Percentiles rank a stretch among this genome's conserved stretches.
Evolutionary conservation across 2,113 vertebrate species (phyloP).

Genomic region (Hiodon tergisus): DNA sequence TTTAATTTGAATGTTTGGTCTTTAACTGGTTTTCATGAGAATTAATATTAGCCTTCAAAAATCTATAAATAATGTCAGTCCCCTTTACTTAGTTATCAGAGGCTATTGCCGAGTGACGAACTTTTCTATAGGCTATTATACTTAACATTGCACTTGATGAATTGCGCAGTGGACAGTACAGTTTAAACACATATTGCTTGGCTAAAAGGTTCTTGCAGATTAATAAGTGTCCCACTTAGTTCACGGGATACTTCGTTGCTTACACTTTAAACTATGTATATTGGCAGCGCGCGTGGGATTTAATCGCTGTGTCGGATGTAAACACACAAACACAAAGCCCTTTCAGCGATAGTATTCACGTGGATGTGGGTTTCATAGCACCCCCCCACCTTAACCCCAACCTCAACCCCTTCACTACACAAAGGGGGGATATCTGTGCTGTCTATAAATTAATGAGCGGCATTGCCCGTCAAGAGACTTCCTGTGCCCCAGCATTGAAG

Average conservation of each 20-base stretch:
- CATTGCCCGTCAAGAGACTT: not conserved
- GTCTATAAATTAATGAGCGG: conserved; percentile 6
- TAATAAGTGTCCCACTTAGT: not conserved
- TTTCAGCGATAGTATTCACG: conserved; percentile 8
- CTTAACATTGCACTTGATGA: conserved; percentile 1
- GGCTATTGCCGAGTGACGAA: too few species aligned
- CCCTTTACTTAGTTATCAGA: too few species aligned
- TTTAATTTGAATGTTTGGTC: too few species aligned
- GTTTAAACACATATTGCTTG: not conserved
- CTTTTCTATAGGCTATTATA: not conserved
- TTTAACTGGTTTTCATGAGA: too few species aligned
- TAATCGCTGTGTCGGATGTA: conserved; percentile 14
- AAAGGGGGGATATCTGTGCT: not conserved
- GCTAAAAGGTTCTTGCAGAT: not conserved
- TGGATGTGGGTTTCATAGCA: conserved; percentile 10
- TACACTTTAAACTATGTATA: not conserved
- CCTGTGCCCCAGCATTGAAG: conserved; percentile 14
- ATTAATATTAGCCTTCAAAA: too few species aligned
- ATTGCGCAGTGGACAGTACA: not conserved
- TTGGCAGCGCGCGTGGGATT: not conserved
- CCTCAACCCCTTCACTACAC: not conserved
- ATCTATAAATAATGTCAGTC: not conserved
- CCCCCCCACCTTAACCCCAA: not conserved
- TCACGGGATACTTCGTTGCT: not conserved
- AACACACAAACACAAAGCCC: conserved; percentile 5